Evolutionary conservation across 2,797 vertebrate genomes (phyloP).

Genomic region (Nasua narica): DNA sequence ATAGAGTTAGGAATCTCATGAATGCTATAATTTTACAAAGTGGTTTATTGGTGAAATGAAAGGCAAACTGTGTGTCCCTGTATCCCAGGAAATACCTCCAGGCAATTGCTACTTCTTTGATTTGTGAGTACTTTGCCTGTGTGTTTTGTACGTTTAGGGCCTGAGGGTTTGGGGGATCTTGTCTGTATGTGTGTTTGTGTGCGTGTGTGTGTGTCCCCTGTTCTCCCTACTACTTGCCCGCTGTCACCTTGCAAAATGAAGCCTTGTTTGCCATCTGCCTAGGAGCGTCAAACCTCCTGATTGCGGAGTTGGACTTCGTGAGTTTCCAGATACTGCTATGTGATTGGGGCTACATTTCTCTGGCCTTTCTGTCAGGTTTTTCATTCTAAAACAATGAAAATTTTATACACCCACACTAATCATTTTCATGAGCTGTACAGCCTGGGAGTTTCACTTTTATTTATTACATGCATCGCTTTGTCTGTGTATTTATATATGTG

Average conservation of each 20-base stretch:
- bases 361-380: slow-evolving; percentile 36
- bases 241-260: slow-evolving; percentile 33
- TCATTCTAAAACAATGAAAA: slow-evolving; percentile 56
- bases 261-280: neutral
- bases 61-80: neutral
- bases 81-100: slow-evolving; percentile 15
- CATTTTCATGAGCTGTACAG: slow-evolving; percentile 44
- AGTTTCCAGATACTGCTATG: slow-evolving; percentile 4
- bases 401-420: slow-evolving; percentile 54
- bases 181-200: neutral
- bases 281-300: slow-evolving; percentile 40
- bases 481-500: neutral
- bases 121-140: slow-evolving; percentile 7
- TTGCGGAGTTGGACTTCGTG: neutral
- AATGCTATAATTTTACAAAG: slow-evolving; percentile 48
- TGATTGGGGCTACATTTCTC: slow-evolving; percentile 13
- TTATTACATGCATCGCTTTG: slow-evolving; percentile 24
- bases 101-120: slow-evolving; percentile 35
- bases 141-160: slow-evolving; percentile 17
- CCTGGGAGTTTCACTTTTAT: slow-evolving; percentile 26
- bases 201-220: neutral
- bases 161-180: neutral
- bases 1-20: neutral
- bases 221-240: neutral
- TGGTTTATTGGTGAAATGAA: slow-evolving; percentile 19